Conservation (phyloP, 2,797 vertebrate species). For the Aulostomus chinensis region DNA sequence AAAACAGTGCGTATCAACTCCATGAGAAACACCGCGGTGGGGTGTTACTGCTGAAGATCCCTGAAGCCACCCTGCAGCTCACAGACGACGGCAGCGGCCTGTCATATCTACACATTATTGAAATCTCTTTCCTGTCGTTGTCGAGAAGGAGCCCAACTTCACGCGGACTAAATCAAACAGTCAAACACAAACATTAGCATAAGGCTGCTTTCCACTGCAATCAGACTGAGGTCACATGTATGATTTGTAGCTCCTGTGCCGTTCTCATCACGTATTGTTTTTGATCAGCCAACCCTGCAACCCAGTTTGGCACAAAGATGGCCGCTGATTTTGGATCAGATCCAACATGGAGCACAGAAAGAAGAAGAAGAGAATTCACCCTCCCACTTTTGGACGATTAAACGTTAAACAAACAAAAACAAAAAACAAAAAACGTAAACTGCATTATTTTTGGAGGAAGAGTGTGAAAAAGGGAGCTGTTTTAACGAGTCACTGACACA, state of each 20-base stretch:
- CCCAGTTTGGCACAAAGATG: constrained; percentile 80
- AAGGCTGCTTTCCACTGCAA: constrained; percentile 67
- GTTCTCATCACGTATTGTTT: constrained; percentile 76
- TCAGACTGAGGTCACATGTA: constrained; percentile 77
- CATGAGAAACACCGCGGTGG: constrained; percentile 60
- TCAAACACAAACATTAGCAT: constrained; percentile 73
- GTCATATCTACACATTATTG: constrained; percentile 68
- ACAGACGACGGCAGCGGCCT: constrained; percentile 59
- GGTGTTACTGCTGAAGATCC: constrained; percentile 69
- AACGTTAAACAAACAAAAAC: too few species aligned
- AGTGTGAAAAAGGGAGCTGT: constrained; percentile 26
- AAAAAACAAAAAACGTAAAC: constrained; percentile 31
- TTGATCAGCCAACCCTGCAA: constrained; percentile 78
- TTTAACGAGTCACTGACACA: constrained; percentile 39
- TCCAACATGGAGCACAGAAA: constrained; percentile 67
- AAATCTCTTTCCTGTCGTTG: constrained; percentile 45
- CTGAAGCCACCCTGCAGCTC: constrained; percentile 71
- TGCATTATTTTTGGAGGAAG: constrained; percentile 36
- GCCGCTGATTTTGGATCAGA: constrained; percentile 72
- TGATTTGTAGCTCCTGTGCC: constrained; percentile 69
- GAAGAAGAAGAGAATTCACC: constrained; percentile 60
- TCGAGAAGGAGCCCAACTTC: constrained; percentile 46
- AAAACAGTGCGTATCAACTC: constrained; percentile 72
- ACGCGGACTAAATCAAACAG: constrained; percentile 64
- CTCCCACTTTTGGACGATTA: constrained; percentile 57